These are phyloP conservation scores for Amblyraja radiata DNA, from an alignment of 2,797 vertebrate genomes.

Conservation along the genomic window DNA sequence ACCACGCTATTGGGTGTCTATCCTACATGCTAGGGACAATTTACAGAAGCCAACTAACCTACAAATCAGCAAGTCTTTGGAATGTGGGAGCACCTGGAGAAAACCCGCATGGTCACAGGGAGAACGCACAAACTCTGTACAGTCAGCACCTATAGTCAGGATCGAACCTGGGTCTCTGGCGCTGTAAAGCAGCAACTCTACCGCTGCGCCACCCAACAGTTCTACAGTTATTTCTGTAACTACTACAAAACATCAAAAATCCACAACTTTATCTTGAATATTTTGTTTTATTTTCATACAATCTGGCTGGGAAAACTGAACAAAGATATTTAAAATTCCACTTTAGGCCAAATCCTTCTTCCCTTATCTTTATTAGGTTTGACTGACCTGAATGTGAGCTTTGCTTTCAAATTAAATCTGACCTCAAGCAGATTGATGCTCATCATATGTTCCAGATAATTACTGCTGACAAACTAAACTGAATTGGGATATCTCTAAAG, in stretches of 20 bases:
- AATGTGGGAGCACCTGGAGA: too few relatives aligned
- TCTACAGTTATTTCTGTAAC: neutral
- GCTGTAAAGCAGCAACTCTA: too few relatives aligned
- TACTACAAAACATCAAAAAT: neutral
- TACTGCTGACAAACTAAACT: neutral
- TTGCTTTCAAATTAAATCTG: neutral
- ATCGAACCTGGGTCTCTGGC: too few relatives aligned
- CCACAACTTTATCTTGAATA: neutral
- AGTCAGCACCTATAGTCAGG: too few relatives aligned
- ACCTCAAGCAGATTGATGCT: neutral
- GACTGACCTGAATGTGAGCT: neutral
- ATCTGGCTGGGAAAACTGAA: neutral
- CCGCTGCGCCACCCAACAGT: neutral
- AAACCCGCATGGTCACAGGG: too few relatives aligned
- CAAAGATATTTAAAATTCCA: neutral
- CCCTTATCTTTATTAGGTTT: neutral
- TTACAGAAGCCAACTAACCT: too few relatives aligned
- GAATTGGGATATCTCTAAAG: neutral
- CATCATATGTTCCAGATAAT: neutral
- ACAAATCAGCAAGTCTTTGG: too few relatives aligned
- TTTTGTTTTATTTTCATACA: neutral
- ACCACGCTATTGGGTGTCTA: too few relatives aligned
- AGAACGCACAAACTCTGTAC: too few relatives aligned
- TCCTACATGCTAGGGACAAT: too few relatives aligned
- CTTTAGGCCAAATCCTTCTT: neutral